Base-by-base conservation (phyloP, 2,113 vertebrate genomes). In the Zosterops pallidus region DNA sequence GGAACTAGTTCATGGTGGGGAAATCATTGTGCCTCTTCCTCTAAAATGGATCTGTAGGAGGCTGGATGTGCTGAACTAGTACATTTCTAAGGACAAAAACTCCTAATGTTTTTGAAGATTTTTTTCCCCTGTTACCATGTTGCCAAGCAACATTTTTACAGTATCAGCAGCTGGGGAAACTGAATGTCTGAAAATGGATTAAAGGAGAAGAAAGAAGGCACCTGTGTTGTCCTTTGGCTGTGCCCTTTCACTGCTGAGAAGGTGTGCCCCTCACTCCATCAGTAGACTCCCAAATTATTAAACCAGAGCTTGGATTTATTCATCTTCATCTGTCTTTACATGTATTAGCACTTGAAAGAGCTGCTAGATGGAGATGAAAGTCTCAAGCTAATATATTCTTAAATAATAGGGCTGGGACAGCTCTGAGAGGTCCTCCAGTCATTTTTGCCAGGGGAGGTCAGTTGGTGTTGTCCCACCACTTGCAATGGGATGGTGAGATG, bases 81-180 rank as follows among this genome's bases (percentile, higher is more conserved):
- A 96, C 94, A 97, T 98, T 98, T 97, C 94, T 90, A 97, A 98
- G 97, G 97, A 98, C 97, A 98, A 98, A 96, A 98, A 97, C 85
- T 96, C 87, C 83, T 78, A 96, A 97, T 97, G 97, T 96, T 98
- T 97, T 98, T 96, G 96, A 97, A 97, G 81, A 90, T 35, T 94
- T 94, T 87, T 74, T 95, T 94, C 80, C 97, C 90, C 83, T 62
- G 97, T 98, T 98, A 97, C 95, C 96, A 97, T 96, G 98, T 98
- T 98, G 98, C 98, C 97, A 98, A 97, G 98, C 98, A 98, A 98
- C 98, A 97, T 92, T 98, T 98, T 97, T 97, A 97, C 96, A 98
- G 97, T 96, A 97, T 97, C 97, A 98, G 97, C 97, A 98, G 96
- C 97, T 98, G 96, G 95, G 92, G 86, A 95, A 97, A 92, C 90